A percentile compares a stretch with the other conserved stretches of the same genome.
Evolutionary conservation across 1,140 invertebrate species (phyloP).

Genomic region (Drosophila funebris): DNA sequence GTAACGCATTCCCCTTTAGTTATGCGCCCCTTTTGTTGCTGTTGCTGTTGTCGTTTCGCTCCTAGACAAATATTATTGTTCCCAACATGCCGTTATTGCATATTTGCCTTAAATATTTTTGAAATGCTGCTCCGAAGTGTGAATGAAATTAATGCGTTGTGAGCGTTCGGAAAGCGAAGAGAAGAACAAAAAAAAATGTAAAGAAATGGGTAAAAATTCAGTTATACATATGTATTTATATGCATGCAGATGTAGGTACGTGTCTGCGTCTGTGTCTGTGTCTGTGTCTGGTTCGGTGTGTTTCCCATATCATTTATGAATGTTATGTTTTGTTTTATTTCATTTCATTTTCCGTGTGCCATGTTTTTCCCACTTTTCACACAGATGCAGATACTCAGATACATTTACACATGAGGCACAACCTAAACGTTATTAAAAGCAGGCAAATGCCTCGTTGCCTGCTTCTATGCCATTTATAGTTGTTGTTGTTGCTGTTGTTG

Average conservation of each 20-base stretch:
- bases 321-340: conserved; percentile 43
- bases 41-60: conserved; percentile 44
- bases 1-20: conserved; percentile 13
- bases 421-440: conserved; percentile 80
- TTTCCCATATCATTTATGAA: conserved; percentile 71
- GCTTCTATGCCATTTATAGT: conserved; percentile 59
- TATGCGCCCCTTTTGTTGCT: conserved; percentile 22
- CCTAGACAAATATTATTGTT: conserved; percentile 82
- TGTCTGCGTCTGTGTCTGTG: not conserved
- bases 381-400: conserved; percentile 44
- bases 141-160: conserved; percentile 81
- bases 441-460: conserved; percentile 60
- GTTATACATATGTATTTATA: conserved; percentile 33
- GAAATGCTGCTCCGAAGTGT: conserved; percentile 64
- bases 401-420: conserved; percentile 51
- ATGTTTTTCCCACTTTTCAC: conserved; percentile 42
- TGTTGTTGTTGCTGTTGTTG: conserved; percentile 47
- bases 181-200: not conserved
- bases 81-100: conserved; percentile 80
- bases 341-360: conserved; percentile 28
- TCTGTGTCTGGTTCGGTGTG: conserved; percentile 19
- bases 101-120: conserved; percentile 80
- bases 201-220: conserved; percentile 59
- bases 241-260: conserved; percentile 13
- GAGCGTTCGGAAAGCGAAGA: conserved; percentile 13